phyloP scores from a whole-genome alignment of 2,888 invertebrate species.

The Aphodius sticticus region DNA sequence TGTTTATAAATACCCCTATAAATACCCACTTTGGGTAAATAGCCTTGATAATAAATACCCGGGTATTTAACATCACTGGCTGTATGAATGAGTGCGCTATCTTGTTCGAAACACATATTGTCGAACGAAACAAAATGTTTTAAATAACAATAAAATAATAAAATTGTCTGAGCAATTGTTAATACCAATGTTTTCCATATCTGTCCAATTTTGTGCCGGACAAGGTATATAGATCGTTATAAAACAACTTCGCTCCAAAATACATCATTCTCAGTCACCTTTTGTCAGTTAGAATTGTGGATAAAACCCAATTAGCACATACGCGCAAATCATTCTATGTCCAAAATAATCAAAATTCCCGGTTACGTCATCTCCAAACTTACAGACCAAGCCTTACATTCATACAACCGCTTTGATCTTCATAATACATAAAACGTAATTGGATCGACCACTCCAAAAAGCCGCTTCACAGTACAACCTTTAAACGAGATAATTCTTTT shows the following conservation, averaged over 20 bases:
- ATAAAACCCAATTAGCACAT: no score
- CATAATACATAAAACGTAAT: background rate
- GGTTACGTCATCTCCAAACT: background rate
- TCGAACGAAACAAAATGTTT: no score
- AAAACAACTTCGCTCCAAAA: slow-evolving; percentile 4
- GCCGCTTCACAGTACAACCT: slow-evolving; percentile 7
- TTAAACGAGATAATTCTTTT: slow-evolving; percentile 15
- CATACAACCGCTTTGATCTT: background rate
- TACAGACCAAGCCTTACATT: slow-evolving; percentile 1
- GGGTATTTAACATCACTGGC: no score
- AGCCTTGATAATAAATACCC: no score
- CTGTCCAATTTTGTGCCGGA: background rate
- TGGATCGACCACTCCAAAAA: background rate
- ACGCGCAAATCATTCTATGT: background rate
- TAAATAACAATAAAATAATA: no score
- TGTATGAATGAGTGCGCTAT: no score
- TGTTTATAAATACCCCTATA: no score
- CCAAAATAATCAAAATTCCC: background rate
- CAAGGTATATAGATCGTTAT: background rate
- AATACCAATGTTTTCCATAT: background rate
- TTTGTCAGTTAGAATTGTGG: no score
- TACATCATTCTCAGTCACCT: no score
- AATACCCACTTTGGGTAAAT: no score
- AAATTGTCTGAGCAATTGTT: no score
- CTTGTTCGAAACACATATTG: no score